Conservation (phyloP, 1,140 invertebrate species). For the Globodera ellingtonae region DNA sequence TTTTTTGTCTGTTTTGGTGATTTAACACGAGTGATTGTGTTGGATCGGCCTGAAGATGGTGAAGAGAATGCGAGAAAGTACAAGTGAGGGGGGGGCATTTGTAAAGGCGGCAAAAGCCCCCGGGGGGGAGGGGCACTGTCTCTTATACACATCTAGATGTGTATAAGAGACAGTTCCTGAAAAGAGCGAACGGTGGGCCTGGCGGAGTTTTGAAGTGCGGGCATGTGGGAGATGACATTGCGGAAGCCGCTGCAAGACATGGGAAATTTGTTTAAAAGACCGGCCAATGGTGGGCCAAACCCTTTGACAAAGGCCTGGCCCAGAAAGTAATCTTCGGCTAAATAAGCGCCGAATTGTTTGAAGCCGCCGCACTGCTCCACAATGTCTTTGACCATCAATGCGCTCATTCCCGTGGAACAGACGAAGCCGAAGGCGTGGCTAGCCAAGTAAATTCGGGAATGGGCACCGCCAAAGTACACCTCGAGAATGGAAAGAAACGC, state of each 20-base stretch:
- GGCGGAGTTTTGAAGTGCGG: slow-evolving; percentile 59
- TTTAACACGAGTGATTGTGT: too few species aligned
- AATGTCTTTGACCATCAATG: slow-evolving; percentile 83
- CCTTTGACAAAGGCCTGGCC: slow-evolving; percentile 84
- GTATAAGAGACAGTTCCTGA: too few species aligned
- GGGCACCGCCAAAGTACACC: slow-evolving; percentile 95
- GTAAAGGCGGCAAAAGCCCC: neutral
- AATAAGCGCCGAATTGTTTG: slow-evolving; percentile 84
- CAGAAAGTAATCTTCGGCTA: slow-evolving; percentile 98
- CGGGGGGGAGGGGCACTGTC: neutral
- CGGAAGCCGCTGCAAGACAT: slow-evolving; percentile 53
- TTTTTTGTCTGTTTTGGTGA: too few species aligned
- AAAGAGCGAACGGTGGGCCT: slow-evolving; percentile 37
- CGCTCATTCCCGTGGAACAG: slow-evolving; percentile 98
- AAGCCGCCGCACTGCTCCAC: slow-evolving; percentile 91
- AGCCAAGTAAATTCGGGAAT: slow-evolving; percentile 89
- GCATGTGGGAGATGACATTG: slow-evolving; percentile 54
- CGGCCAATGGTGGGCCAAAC: slow-evolving; percentile 50
- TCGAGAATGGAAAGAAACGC: slow-evolving; percentile 62
- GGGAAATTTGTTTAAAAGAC: neutral
- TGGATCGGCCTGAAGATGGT: too few species aligned
- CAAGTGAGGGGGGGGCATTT: neutral
- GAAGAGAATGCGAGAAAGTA: too few species aligned
- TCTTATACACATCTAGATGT: too few species aligned
- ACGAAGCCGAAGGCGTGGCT: slow-evolving; percentile 89